A percentile compares a stretch with the other conserved stretches of the same genome.
Evolutionary conservation across 64 coral and sea anemone species (phyloP).

Genomic region (Montipora sp.): DNA sequence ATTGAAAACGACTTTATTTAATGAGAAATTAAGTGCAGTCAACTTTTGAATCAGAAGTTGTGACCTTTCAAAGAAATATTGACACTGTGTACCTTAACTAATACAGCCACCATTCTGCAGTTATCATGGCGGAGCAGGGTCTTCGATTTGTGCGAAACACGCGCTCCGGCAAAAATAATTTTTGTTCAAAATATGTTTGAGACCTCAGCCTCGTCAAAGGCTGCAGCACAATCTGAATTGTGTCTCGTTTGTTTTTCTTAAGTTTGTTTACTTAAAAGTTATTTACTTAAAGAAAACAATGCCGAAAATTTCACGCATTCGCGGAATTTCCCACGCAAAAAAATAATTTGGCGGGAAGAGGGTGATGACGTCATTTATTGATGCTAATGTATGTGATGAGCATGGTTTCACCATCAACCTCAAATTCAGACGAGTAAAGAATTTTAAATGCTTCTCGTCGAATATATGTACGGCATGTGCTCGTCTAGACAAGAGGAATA

Average conservation of each 20-base stretch:
- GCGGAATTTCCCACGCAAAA: slow-evolving; percentile 7
- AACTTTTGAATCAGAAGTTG: too few relatives aligned
- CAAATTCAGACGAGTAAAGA: not conserved
- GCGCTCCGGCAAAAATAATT: too few relatives aligned
- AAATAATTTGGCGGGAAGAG: not conserved
- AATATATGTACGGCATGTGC: not conserved
- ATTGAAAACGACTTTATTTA: too few relatives aligned
- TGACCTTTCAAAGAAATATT: too few relatives aligned
- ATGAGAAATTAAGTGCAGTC: too few relatives aligned
- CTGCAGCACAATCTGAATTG: not conserved
- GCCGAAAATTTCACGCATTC: not conserved
- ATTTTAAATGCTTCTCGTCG: not conserved
- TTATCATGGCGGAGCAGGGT: too few relatives aligned
- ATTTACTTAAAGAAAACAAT: not conserved
- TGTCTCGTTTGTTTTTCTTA: not conserved
- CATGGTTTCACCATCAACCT: not conserved
- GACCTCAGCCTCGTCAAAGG: too few relatives aligned
- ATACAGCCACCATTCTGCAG: too few relatives aligned
- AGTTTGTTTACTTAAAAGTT: not conserved
- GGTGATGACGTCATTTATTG: not conserved
- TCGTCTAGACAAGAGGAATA: not conserved
- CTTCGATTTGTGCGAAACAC: not conserved
- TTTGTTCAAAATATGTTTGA: too few relatives aligned
- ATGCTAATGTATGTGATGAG: slow-evolving; percentile 27
- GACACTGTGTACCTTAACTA: too few relatives aligned